These are phyloP conservation scores for Clarias gariepinus DNA, from an alignment of 2,113 vertebrate species.

Conservation along the genomic window DNA sequence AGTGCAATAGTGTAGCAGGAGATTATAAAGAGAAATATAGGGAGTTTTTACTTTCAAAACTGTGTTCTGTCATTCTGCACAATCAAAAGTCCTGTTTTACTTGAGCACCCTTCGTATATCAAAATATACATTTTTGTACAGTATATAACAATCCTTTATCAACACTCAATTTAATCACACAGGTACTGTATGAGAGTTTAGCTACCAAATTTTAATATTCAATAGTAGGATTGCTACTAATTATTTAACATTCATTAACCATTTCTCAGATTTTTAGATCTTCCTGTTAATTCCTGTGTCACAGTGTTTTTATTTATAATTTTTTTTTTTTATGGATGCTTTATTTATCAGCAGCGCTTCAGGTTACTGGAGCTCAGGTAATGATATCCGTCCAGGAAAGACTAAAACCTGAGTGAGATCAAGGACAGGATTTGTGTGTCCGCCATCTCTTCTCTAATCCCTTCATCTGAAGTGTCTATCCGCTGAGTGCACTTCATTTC, in stretches of 20 bases:
- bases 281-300: too few species aligned
- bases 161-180: not conserved
- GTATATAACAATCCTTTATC: too few species aligned
- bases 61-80: too few species aligned
- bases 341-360: constrained; percentile 1
- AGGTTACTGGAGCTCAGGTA: not conserved
- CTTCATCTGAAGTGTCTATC: not conserved
- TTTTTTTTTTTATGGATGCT: not conserved
- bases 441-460: constrained; percentile 9
- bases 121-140: too few species aligned
- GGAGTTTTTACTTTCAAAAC: too few species aligned
- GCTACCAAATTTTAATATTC: too few species aligned
- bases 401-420: constrained; percentile 7
- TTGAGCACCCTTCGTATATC: too few species aligned
- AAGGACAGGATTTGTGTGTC: not conserved
- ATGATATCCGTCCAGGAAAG: constrained; percentile 12
- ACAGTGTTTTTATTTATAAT: not conserved
- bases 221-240: not conserved
- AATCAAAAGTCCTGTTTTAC: too few species aligned
- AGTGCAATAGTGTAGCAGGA: too few species aligned
- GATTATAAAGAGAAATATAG: too few species aligned
- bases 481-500: not conserved
- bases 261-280: not conserved
- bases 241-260: not conserved
- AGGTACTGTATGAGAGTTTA: too few species aligned